Conservation (phyloP, 2,888 invertebrate genomes). For the Penaeus monodon region DNA sequence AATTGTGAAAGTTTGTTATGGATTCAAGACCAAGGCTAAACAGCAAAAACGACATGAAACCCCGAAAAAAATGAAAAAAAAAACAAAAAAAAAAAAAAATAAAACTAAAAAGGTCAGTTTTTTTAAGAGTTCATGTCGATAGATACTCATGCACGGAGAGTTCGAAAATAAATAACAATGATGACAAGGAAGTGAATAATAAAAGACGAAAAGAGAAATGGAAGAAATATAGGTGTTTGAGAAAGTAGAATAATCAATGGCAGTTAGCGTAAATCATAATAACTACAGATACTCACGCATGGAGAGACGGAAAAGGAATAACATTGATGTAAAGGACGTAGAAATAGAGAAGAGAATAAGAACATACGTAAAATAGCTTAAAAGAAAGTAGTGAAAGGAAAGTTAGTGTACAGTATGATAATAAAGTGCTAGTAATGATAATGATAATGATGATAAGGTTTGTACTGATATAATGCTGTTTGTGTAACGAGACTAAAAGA, state of each 20-base stretch:
- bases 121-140: background rate
- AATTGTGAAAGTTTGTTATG: background rate
- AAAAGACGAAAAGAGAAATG: too few relatives aligned
- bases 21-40: background rate
- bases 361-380: background rate
- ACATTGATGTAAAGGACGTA: background rate
- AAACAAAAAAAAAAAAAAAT: background rate
- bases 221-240: too few relatives aligned
- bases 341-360: background rate
- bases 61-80: background rate
- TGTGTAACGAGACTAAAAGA: too few relatives aligned
- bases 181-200: too few relatives aligned
- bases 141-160: background rate
- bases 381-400: background rate
- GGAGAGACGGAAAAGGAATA: background rate
- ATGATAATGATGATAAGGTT: too few relatives aligned
- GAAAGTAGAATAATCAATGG: too few relatives aligned
- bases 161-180: too few relatives aligned
- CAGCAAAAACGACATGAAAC: constrained; percentile 3
- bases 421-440: too few relatives aligned
- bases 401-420: background rate
- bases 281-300: background rate
- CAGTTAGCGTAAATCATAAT: too few relatives aligned
- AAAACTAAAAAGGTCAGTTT: background rate
- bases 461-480: too few relatives aligned